Base-by-base conservation (phyloP, 2,888 invertebrate species). In the Listrodromus nycthemerus region DNA sequence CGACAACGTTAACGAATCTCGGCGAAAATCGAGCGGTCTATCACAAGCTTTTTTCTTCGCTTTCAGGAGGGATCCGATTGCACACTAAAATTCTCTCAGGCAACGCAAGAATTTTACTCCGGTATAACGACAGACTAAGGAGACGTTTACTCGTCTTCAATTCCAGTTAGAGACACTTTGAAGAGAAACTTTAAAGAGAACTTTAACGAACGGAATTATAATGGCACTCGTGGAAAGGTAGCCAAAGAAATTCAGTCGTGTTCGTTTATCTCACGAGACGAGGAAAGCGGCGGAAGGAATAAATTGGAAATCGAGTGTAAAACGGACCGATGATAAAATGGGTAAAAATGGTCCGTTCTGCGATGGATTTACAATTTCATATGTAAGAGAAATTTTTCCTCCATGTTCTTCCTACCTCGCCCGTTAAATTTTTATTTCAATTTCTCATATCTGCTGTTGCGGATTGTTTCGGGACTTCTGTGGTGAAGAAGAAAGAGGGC, bases 161-260 rank as follows among this genome's bases (percentile, higher is more conserved):
- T 79, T 66, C 37, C 82, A 33, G 41, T 27, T 33, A 66, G 48
- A 50, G 75, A 71, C 21, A 67, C 21, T 66, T 37, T 55, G 75
- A 55, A 63, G 19, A 58, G 45, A 52, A 27, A 50, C 19, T 13
- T 21, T 37, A 37, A 50, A 37, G 21, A 45, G 67, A 61, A 10
- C 61, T 77, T 69, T 80, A 80, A 80, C 73, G 83, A 77, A 77
- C 71, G 83, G 50, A 80, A 83, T 83, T 50, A 69, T 80, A 80
- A 83, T 80, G 55, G 76, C 52, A 37, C 69, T 75, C 52, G 65
- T 33, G 30, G 69, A 63, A 82, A 70, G 70, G 76, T 48, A 66
- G 73, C 41, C 81, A 80, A 83, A 69, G 76, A 77, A 83, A 77
- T 80, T 83, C 73, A 71, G 30, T 21, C 45, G 24, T 33, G 58